A percentile compares a stretch with the other conserved stretches of the same genome.
phyloP scores from a whole-genome alignment of 2,113 vertebrate species.

The Podocnemis expansa region DNA sequence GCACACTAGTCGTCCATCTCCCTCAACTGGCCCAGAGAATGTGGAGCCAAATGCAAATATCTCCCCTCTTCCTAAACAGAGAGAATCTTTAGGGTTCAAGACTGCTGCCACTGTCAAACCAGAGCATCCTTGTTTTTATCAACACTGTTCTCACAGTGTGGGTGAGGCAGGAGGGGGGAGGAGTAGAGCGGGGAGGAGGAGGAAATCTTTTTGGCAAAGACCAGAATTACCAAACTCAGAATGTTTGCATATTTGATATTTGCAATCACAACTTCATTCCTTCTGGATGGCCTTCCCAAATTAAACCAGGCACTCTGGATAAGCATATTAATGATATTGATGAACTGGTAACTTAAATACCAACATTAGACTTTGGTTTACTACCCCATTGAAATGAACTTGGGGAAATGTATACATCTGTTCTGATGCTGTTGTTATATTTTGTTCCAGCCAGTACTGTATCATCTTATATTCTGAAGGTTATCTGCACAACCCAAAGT shows the following conservation, averaged over 20 bases:
- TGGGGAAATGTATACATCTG: not conserved
- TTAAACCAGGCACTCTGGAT: not conserved
- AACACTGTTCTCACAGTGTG: not conserved
- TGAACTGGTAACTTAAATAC: not conserved
- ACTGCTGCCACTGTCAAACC: not conserved
- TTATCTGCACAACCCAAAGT: not conserved
- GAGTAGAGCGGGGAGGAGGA: not conserved
- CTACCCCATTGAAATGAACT: not conserved
- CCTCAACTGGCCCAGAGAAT: not conserved
- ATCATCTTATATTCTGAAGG: not conserved
- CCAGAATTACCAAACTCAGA: not conserved
- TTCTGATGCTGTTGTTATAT: not conserved
- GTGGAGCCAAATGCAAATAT: not conserved
- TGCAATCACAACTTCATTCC: not conserved
- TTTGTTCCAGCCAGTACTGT: not conserved
- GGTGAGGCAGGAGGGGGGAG: too few relatives aligned
- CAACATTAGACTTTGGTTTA: not conserved
- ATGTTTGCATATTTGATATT: not conserved
- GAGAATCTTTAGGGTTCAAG: not conserved
- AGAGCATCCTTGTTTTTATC: not conserved
- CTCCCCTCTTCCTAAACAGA: not conserved
- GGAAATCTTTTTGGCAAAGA: not conserved
- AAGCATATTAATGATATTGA: rapidly evolving
- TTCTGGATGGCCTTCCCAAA: not conserved
- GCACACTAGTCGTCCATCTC: not conserved